Conservation (phyloP, 1,140 invertebrate species). For the Choristoneura fumiferana region DNA sequence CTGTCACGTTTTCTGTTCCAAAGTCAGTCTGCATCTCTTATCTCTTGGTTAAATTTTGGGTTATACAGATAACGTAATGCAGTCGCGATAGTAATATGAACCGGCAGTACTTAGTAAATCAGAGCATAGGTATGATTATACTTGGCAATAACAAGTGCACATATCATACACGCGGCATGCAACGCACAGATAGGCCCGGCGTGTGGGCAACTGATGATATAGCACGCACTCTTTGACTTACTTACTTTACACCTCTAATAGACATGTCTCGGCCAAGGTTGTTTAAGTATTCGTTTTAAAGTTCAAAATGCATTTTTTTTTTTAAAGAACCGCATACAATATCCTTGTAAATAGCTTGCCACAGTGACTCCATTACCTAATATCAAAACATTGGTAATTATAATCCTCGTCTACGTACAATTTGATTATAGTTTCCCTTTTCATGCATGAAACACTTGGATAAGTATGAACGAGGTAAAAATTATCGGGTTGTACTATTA, state of each 20-base stretch:
- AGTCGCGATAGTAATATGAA: conserved; percentile 8
- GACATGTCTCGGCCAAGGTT: neutral
- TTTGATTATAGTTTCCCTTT: too few species aligned
- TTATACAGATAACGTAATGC: conserved; percentile 17
- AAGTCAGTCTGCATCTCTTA: neutral
- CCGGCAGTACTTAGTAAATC: conserved; percentile 13
- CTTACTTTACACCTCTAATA: neutral
- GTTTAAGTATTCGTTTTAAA: neutral
- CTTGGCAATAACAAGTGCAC: conserved; percentile 8
- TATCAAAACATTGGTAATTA: conserved; percentile 33
- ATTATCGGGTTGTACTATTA: too few species aligned
- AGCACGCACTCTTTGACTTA: conserved; percentile 9
- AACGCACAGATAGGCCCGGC: conserved; percentile 34
- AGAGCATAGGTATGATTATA: conserved; percentile 16
- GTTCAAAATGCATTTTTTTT: neutral
- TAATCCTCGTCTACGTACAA: too few species aligned
- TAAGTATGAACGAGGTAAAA: too few species aligned
- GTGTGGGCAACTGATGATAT: conserved; percentile 7
- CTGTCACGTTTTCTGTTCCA: conserved; percentile 4
- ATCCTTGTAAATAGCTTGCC: conserved; percentile 24
- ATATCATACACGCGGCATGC: conserved; percentile 10
- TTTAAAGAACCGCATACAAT: neutral
- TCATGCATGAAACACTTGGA: too few species aligned
- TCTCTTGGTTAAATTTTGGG: conserved; percentile 12
- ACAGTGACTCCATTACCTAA: conserved; percentile 56